phyloP scores from a whole-genome alignment of 2,113 vertebrate species.

The Gracilinanus agilis region DNA sequence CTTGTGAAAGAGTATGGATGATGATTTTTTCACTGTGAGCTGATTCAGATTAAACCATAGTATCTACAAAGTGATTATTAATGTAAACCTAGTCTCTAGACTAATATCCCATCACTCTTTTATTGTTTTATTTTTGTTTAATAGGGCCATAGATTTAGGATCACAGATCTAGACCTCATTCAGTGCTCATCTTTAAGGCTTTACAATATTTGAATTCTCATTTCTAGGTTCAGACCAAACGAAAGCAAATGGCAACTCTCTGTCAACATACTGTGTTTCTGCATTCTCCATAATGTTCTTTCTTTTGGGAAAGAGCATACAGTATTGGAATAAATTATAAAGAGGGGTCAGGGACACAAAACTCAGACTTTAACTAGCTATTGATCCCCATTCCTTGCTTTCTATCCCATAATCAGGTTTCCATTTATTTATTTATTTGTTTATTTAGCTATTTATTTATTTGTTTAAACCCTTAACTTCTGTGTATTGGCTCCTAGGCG shows the following conservation, averaged over 20 bases:
- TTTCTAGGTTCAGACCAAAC: constrained; percentile 50
- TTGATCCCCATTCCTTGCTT: neutral
- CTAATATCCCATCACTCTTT: neutral
- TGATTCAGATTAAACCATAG: neutral
- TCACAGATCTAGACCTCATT: constrained; percentile 42
- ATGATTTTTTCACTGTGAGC: neutral
- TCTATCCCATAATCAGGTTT: constrained; percentile 32
- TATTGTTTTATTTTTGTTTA: neutral
- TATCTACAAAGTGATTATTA: neutral
- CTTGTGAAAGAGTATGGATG: neutral
- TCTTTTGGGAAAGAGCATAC: constrained; percentile 43
- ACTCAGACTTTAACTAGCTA: neutral
- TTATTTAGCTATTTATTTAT: no score
- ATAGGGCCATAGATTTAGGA: neutral
- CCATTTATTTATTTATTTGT: no score
- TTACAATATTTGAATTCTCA: constrained; percentile 42
- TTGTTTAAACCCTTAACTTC: no score
- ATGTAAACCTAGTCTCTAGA: neutral
- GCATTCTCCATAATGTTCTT: constrained; percentile 42
- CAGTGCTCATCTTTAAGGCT: constrained; percentile 50
- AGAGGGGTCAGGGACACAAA: constrained; percentile 45
- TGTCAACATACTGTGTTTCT: constrained; percentile 23
- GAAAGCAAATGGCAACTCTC: constrained; percentile 49
- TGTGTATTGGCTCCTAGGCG: no score
- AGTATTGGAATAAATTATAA: constrained; percentile 30